Evolutionary conservation across 2,888 invertebrate species (phyloP), one percentile per base, ranked within the genome.

Genomic region (Ectropis crepuscularia): DNA sequence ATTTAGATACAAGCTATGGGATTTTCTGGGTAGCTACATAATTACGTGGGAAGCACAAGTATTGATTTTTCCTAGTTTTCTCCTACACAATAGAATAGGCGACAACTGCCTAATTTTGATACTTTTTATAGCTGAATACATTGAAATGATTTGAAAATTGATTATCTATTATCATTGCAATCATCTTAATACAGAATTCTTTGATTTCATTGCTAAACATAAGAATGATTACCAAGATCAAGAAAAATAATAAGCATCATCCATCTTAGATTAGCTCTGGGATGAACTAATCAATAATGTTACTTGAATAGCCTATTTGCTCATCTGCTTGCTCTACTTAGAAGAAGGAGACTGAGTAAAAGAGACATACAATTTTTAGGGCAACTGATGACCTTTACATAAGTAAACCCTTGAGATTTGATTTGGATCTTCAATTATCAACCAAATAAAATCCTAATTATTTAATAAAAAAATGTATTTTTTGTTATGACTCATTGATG

Each of bases 31-130:
- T 71, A 70, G 46, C 16, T 53, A 39, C 36, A 59, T 61, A 67
- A 59, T 72, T 57, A 64, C 72, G 73, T 78, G 72, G 74, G 75
- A 79, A 79, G 80, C 78, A 68, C 62, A 70, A 84, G 85, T 92
- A 92, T 92, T 91, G 91, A 92, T 92, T 92, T 91, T 90, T 87
- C 74, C 63, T 67, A 74, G 74, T 80, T 82, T 78, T 75, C 78
- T 72, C 76, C 80, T 77, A 84, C 79, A 85, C 86, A 87, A 85
- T 82, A 79, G 78, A 77, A 74, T 77, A 78, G 77, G 67, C 68
- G 68, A 78, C 77, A 45, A n/a, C 65, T 64, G 60, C 57, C 61
- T 45, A 46, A n/a, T 46, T 54, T 46, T n/a, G 36, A 53, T 16
- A 42, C 28, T 37, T 4, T 41, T 10, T 9, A 6, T 42, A 36